A percentile compares a stretch with the other conserved stretches of the same genome.
Evolutionary conservation across 2,888 invertebrate genomes (phyloP).

Genomic region (Tethea ocularis): DNA sequence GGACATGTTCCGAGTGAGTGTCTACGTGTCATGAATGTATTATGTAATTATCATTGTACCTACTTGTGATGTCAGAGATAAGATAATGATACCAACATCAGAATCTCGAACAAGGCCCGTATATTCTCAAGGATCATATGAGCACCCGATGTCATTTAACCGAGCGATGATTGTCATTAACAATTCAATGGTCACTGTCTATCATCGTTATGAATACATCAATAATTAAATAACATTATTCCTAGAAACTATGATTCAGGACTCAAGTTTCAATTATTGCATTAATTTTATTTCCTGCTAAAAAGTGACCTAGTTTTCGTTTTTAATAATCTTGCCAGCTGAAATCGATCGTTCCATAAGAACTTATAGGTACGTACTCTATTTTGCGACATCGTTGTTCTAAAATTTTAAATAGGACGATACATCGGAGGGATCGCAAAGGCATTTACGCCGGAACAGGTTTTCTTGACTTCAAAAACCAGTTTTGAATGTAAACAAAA

Average conservation of each 20-base stretch:
- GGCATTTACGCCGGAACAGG: slow-evolving; percentile 45
- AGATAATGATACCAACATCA: slow-evolving; percentile 20
- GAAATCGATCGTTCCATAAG: background rate
- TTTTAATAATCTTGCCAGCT: too few relatives aligned
- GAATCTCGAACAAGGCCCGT: slow-evolving; percentile 36
- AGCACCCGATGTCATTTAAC: slow-evolving; percentile 48
- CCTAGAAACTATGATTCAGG: background rate
- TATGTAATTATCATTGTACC: slow-evolving; percentile 49
- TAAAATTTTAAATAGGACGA: slow-evolving; percentile 15
- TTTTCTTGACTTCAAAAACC: slow-evolving; percentile 58
- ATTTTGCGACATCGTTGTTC: background rate
- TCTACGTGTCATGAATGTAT: slow-evolving; percentile 48
- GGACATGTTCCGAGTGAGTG: slow-evolving; percentile 24
- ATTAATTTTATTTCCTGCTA: background rate
- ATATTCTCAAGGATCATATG: slow-evolving; percentile 39
- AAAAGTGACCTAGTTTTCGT: background rate
- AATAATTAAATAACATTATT: slow-evolving; percentile 9
- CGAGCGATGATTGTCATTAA: slow-evolving; percentile 38
- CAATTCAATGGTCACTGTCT: slow-evolving; percentile 33
- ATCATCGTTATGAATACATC: slow-evolving; percentile 4
- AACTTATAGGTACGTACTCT: too few relatives aligned
- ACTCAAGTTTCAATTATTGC: background rate
- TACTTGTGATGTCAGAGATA: slow-evolving; percentile 47
- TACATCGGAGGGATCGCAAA: slow-evolving; percentile 26
- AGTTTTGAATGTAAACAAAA: slow-evolving; percentile 71